These are phyloP conservation scores for Esperia sulphurella DNA, from an alignment of 2,888 invertebrate species.

Conservation along the genomic window DNA sequence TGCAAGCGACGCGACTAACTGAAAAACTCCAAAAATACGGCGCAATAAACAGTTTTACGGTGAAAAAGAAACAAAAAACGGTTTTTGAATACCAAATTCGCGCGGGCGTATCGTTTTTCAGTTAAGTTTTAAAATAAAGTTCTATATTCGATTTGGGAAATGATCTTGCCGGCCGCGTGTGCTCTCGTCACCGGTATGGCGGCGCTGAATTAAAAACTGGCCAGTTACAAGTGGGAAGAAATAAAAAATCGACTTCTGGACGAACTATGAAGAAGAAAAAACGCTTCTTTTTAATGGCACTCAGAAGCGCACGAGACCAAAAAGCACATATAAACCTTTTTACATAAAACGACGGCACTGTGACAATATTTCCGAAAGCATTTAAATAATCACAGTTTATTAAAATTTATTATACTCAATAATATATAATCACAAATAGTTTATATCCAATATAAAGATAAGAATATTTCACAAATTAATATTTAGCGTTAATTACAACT, in stretches of 20 bases:
- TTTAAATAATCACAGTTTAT: conserved; percentile 49
- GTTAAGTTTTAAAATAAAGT: conserved; percentile 7
- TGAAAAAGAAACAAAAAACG: conserved; percentile 14
- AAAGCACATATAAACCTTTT: conserved; percentile 42
- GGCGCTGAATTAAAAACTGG: conserved; percentile 15
- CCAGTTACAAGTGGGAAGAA: conserved; percentile 26
- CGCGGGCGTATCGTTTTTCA: conserved; percentile 5
- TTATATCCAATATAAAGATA: conserved; percentile 35
- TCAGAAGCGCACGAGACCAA: conserved; percentile 33
- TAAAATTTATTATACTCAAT: conserved; percentile 53
- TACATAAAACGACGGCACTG: conserved; percentile 38
- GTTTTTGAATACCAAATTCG: conserved; percentile 12
- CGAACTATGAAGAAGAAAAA: conserved; percentile 77
- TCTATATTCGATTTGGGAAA: conserved; percentile 16
- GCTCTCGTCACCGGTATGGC: conserved; percentile 9
- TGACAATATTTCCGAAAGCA: conserved; percentile 55
- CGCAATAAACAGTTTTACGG: conserved; percentile 19
- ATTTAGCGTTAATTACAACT: conserved; percentile 39
- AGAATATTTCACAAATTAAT: conserved; percentile 48
- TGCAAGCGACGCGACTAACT: conserved; percentile 61
- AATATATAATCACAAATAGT: conserved; percentile 64
- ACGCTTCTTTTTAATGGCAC: conserved; percentile 40
- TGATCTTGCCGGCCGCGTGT: conserved; percentile 14
- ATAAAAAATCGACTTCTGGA: conserved; percentile 25
- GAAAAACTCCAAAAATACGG: conserved; percentile 42